These are phyloP conservation scores for Clytia hemisphaerica DNA, from an alignment of 30 jellyfish, hydroid and myxozoan genomes.

Conservation along the genomic window DNA sequence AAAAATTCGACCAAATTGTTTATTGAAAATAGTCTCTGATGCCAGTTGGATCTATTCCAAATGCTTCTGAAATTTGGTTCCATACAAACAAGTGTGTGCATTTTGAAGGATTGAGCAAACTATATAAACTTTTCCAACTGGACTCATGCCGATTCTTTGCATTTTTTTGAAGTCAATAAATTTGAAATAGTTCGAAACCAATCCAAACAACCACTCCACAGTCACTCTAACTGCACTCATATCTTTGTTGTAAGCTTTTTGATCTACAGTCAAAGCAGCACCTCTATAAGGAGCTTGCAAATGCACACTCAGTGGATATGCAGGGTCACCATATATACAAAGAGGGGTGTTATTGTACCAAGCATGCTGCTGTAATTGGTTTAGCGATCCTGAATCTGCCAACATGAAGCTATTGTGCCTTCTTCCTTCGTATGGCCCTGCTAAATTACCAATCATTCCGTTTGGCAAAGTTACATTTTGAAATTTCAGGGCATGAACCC, in stretches of 20 bases:
- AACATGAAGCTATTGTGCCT: constrained; percentile 50
- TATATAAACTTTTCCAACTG: too few relatives aligned
- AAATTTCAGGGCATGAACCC: constrained; percentile 48
- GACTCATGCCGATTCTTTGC: constrained; percentile 30
- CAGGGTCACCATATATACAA: constrained; percentile 65
- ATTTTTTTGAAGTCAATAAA: constrained; percentile 37
- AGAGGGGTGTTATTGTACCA: constrained; percentile 30
- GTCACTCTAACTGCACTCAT: constrained; percentile 58
- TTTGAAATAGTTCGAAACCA: constrained; percentile 31
- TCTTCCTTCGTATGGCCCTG: constrained; percentile 58
- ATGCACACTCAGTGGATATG: constrained; percentile 44
- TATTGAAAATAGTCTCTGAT: too few relatives aligned
- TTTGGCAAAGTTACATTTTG: constrained; percentile 31
- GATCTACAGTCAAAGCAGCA: constrained; percentile 24
- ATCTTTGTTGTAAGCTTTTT: constrained; percentile 36
- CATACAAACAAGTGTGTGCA: too few relatives aligned
- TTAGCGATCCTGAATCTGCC: constrained; percentile 31
- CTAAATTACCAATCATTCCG: constrained; percentile 34
- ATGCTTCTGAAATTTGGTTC: too few relatives aligned
- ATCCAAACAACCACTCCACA: constrained; percentile 72
- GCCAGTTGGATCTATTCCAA: too few relatives aligned
- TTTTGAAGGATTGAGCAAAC: too few relatives aligned
- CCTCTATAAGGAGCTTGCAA: constrained; percentile 46
- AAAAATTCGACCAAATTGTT: too few relatives aligned
- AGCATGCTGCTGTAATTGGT: constrained; percentile 26